Evolutionary conservation across 2,113 vertebrate species (phyloP).

Genomic region (Sorex fumeus): DNA sequence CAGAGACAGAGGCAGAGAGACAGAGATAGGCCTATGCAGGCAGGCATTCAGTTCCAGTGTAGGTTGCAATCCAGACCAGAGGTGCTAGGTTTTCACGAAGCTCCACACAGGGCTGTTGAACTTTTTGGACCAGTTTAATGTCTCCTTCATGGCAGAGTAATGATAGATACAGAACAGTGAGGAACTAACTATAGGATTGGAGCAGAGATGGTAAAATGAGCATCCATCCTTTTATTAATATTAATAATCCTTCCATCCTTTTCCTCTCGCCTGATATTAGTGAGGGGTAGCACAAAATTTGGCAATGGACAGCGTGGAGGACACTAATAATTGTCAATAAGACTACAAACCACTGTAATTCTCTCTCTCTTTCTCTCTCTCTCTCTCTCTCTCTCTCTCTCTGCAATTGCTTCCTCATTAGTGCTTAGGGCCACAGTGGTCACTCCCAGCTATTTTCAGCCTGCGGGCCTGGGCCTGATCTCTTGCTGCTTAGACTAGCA

Average conservation of each 20-base stretch:
- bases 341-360: neutral
- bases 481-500: too few species aligned
- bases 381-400: too few species aligned
- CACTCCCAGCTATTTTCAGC: too few species aligned
- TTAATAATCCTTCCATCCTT: neutral
- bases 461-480: too few species aligned
- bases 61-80: neutral
- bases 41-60: neutral
- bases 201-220: neutral
- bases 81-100: too few species aligned
- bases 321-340: neutral
- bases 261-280: neutral
- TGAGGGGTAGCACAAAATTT: neutral
- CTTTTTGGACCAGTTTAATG: neutral
- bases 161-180: neutral
- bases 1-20: too few species aligned
- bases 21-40: too few species aligned
- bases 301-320: neutral
- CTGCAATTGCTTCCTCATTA: too few species aligned
- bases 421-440: too few species aligned
- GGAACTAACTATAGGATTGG: constrained; percentile 52
- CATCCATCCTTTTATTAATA: neutral
- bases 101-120: neutral
- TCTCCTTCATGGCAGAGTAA: accelerated
- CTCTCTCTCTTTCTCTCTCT: too few species aligned